Evolutionary conservation across 2,113 vertebrate genomes (phyloP).

Genomic region (Cinclus cinclus): DNA sequence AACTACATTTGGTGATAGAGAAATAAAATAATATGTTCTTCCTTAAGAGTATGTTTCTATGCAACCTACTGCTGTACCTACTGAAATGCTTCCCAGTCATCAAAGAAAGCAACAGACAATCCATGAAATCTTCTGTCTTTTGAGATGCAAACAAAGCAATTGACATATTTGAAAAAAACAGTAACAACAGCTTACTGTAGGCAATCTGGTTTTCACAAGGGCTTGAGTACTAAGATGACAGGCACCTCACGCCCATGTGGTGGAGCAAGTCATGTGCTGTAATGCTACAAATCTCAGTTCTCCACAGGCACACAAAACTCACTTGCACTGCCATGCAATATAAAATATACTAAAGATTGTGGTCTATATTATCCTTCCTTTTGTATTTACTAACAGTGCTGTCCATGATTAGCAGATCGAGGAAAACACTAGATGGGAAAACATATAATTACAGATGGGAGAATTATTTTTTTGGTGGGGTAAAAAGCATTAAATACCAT

Average conservation of each 20-base stretch:
- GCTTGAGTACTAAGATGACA: not conserved
- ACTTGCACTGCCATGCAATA: not conserved
- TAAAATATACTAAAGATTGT: not conserved
- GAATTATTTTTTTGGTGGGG: not conserved
- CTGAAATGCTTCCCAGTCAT: not conserved
- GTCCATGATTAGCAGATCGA: not conserved
- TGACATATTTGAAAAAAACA: not conserved
- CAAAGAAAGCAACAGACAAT: not conserved
- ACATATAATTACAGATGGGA: not conserved
- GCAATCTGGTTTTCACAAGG: not conserved
- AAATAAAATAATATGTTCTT: not conserved
- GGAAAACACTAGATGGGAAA: not conserved
- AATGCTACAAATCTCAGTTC: rapidly evolving
- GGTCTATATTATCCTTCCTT: not conserved
- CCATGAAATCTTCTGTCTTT: not conserved
- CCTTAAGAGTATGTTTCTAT: not conserved
- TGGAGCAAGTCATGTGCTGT: not conserved
- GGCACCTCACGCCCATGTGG: not conserved
- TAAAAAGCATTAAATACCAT: not conserved
- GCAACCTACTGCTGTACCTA: not conserved
- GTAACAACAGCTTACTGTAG: not conserved
- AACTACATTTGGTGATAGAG: not conserved
- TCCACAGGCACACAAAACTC: not conserved
- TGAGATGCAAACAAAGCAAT: not conserved
- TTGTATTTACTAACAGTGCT: not conserved